These are phyloP conservation scores for Drosophila micromelanica DNA, from an alignment of 1,140 invertebrate species.

Conservation along the genomic window DNA sequence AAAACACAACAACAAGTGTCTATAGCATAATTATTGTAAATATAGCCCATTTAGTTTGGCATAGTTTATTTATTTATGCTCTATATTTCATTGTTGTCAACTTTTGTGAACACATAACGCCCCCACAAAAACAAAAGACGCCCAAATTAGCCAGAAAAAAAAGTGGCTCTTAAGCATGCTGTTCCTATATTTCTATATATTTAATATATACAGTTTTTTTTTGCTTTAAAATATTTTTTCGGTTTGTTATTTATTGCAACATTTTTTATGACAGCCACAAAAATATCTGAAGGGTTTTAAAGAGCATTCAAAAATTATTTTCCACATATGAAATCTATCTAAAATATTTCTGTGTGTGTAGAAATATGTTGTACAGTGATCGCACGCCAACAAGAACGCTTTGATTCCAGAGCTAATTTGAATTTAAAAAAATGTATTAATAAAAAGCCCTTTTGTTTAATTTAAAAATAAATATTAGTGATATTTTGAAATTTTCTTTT, in stretches of 20 bases:
- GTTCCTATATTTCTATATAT: constrained; percentile 1
- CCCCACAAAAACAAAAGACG: constrained; percentile 24
- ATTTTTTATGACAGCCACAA: constrained; percentile 79
- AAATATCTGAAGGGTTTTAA: constrained; percentile 76
- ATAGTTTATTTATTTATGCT: constrained; percentile 19
- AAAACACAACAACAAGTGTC: constrained; percentile 19
- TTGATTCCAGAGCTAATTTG: no score
- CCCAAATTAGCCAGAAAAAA: constrained; percentile 45
- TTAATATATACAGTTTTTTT: neutral
- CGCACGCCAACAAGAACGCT: neutral
- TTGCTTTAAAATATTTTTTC: constrained; percentile 22
- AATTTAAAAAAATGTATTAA: no score
- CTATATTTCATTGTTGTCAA: constrained; percentile 55
- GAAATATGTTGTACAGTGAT: neutral
- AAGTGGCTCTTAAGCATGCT: neutral
- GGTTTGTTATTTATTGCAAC: constrained; percentile 72
- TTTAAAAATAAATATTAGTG: no score
- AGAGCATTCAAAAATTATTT: constrained; percentile 48
- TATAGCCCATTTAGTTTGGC: neutral
- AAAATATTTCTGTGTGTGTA: neutral
- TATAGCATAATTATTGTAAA: neutral
- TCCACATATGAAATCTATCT: constrained; percentile 15
- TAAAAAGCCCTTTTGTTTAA: no score
- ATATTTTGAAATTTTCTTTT: no score
- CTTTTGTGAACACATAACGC: constrained; percentile 40